Base-by-base conservation (phyloP, 2,888 invertebrate species). In the Ophioninae sp. region DNA sequence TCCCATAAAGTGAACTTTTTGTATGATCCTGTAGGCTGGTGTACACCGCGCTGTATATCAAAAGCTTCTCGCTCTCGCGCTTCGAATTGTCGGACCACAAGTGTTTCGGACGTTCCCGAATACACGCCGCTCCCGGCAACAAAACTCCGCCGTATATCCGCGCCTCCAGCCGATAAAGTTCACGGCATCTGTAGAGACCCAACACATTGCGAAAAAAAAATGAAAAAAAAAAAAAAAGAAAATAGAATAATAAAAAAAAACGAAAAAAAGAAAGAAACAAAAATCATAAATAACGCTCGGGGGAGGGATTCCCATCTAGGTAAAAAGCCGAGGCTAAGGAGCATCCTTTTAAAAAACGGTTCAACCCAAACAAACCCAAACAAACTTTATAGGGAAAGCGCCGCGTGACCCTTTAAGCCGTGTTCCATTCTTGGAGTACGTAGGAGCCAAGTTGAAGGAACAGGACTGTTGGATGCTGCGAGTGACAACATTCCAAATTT, bases 1-100 rank as follows among this genome's bases (percentile, higher is more conserved):
- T 23, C 2, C 5, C 23, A 30, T 51, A 0, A 6, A 56, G n/a
- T 5, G 10, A 6, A 9, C 1, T 59, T 78, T 78, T 7, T 71
- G 71, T 71, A 71, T 37, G 8, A 22, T 17, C 37, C 69, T 51
- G 69, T 77, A 67, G 23, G 13, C 30, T 10, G 10, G 7, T 39
- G 51, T 59, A 58, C 61, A 39, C 68, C 41, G 3, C 51, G 41
- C 80, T 74, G 75, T 81, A 81, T 76, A 56, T 81, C 81, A 81
- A 64, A 39, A 61, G 58, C 51, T 67, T 67, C 65, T 58, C 72
- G 41, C 61, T 72, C 67, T 61, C 75, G 63, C 79, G 84, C 79
- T 79, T 84, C 79, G 81, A 84, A 84, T 84, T 79, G 81, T 76
- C 81, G 81, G 79, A 81, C 84, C 84, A 81, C 84, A 82, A 84